Conservation (phyloP, 2,888 invertebrate genomes). For the Lomographa bimaculata region DNA sequence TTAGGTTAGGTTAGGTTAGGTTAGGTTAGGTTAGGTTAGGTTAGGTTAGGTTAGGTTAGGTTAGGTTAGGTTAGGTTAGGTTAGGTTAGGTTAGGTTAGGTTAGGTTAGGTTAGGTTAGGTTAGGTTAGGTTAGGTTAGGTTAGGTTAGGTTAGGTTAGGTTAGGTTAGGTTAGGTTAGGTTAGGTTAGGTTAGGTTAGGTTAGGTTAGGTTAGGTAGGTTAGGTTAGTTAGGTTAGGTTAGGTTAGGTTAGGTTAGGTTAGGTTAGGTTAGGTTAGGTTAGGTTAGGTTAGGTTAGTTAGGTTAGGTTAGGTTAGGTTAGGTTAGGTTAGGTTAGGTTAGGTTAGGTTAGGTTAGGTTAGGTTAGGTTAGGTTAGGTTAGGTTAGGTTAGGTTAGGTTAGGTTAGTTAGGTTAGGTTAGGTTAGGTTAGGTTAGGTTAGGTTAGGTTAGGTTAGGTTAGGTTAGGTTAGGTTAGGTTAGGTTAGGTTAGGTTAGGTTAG, state of each 20-base stretch:
- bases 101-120: slow-evolving; percentile 22
- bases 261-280: slow-evolving; percentile 20
- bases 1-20: slow-evolving; percentile 17
- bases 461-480: slow-evolving; percentile 13
- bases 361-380: slow-evolving; percentile 11
- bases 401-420: slow-evolving; percentile 7
- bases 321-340: slow-evolving; percentile 11
- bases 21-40: slow-evolving; percentile 22
- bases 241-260: slow-evolving; percentile 17
- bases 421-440: slow-evolving; percentile 16
- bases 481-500: slow-evolving; percentile 13
- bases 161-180: slow-evolving; percentile 2
- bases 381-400: slow-evolving; percentile 2
- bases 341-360: slow-evolving; percentile 9
- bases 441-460: slow-evolving; percentile 14
- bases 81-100: slow-evolving; percentile 22
- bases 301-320: slow-evolving; percentile 17
- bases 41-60: slow-evolving; percentile 23
- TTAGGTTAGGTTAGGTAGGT: slow-evolving; percentile 10
- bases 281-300: slow-evolving; percentile 17
- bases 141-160: slow-evolving; percentile 6
- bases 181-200: slow-evolving; percentile 10
- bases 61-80: slow-evolving; percentile 20
- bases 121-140: slow-evolving; percentile 15
- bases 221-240: slow-evolving; percentile 11